Conservation (phyloP, 2,113 vertebrate genomes). For the Hipposideros armiger region DNA sequence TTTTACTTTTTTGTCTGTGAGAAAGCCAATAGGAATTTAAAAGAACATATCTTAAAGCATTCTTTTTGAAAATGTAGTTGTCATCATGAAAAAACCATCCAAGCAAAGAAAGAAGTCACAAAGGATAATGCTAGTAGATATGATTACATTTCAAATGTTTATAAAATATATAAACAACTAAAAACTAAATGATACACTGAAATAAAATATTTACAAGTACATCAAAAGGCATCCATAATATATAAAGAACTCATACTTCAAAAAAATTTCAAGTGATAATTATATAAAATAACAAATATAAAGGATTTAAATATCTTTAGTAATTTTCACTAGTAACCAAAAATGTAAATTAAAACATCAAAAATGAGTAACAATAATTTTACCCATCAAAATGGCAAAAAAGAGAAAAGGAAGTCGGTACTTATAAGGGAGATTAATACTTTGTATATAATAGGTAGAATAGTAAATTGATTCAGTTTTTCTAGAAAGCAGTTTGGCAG, state of each 20-base stretch:
- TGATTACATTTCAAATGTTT: background rate
- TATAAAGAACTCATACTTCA: slow-evolving; percentile 36
- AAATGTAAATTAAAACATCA: slow-evolving; percentile 46
- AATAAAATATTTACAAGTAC: slow-evolving; percentile 39
- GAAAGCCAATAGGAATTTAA: background rate
- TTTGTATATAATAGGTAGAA: background rate
- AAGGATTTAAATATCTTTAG: background rate
- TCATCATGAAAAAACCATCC: slow-evolving; percentile 27
- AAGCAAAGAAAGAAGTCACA: background rate
- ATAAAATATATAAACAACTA: background rate
- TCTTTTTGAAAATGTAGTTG: slow-evolving; percentile 38
- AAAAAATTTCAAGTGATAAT: slow-evolving; percentile 1
- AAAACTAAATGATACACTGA: background rate
- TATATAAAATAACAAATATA: background rate
- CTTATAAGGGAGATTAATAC: background rate
- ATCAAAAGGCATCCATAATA: background rate
- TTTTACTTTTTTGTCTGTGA: slow-evolving; percentile 47
- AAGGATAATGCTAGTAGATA: background rate
- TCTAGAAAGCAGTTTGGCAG: background rate
- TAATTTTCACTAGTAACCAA: background rate
- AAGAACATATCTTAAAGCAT: slow-evolving; percentile 20
- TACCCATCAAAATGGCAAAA: slow-evolving; percentile 22
- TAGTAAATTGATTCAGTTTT: slow-evolving; percentile 37
- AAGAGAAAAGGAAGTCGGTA: background rate
- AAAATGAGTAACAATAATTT: slow-evolving; percentile 10